phyloP scores from a whole-genome alignment of 2,888 invertebrate species.

The Stictocephala bisonia region DNA sequence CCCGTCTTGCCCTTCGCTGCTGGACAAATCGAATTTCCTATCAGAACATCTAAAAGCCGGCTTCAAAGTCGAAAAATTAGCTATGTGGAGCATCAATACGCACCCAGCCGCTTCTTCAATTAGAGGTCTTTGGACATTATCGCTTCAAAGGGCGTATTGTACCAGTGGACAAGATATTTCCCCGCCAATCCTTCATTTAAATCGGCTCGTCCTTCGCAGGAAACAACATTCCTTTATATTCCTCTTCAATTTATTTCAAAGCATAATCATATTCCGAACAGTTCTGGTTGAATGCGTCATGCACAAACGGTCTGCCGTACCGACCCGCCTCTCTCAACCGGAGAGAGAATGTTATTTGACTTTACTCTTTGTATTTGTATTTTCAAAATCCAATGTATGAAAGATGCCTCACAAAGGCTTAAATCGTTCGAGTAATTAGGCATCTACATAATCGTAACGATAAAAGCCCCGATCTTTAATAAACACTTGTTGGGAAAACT shows the following conservation, averaged over 20 bases:
- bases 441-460: no score
- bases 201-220: conserved; percentile 21
- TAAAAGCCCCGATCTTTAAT: no score
- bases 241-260: conserved; percentile 41
- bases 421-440: no score
- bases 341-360: no score
- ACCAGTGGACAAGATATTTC: conserved; percentile 20
- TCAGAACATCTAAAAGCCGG: conserved; percentile 39
- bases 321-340: no score
- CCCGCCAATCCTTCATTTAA: no score
- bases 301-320: conserved; percentile 35
- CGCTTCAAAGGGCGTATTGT: conserved; percentile 25
- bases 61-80: conserved; percentile 47
- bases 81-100: background rate
- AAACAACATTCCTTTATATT: conserved; percentile 40
- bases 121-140: conserved; percentile 8
- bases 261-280: conserved; percentile 40
- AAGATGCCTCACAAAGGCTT: no score
- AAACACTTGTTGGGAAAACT: no score
- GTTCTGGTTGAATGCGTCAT: conserved; percentile 32
- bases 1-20: conserved; percentile 38
- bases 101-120: background rate
- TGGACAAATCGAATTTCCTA: conserved; percentile 47
- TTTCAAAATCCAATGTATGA: no score
- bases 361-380: no score